Base-by-base conservation (phyloP, 2,888 invertebrate species). In the Euspilapteryx auroguttella region DNA sequence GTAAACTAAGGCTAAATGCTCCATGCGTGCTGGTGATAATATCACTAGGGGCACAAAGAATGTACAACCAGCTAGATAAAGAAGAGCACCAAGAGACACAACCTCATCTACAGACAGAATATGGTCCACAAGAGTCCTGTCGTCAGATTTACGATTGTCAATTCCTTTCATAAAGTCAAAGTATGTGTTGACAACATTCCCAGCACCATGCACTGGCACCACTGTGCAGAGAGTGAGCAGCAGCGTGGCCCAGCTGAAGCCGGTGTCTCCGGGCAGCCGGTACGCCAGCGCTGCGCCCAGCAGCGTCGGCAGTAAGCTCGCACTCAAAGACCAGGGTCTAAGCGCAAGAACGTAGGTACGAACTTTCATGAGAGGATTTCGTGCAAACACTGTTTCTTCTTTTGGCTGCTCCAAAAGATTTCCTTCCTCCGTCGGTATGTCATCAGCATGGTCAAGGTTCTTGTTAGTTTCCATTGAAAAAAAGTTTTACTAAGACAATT, bases 111-210 rank as follows among this genome's bases (percentile, higher is more conserved):
- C 64, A 39, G 64, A 68, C 29, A 96, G 76, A 44, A 94, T 85
- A 42, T 92, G 89, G 69, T 96, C 96, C n/a, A 96, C 95, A 30
- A 96, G 76, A 40, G 93, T 95, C 49, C 95, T 81, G 54, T 96
- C 96, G 52, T 96, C 95, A 40, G 94, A 92, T 69, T 90, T 93
- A 36, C 89, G 81, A 54, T 89, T 90, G 59, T 97, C 96, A 31
- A 96, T 94, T 25, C 91, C 96, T 71, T 92, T 92, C 17, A 91
- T 85, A 54, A 89, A 97, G 63, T 97, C 96, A 56, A 89, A 96
- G 58, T 95, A 96, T 0, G 96, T 96, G 61, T 96, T 96, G 13
- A 97, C 95, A 22, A 96, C 86, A 65, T 97, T 97, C 29, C 95
- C 96, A 34, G 96, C 96, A 34, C 94, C 94, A 55, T 97, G 96